These are phyloP conservation scores for Crocallis elinguaria DNA, from an alignment of 2,888 invertebrate genomes.

Conservation along the genomic window DNA sequence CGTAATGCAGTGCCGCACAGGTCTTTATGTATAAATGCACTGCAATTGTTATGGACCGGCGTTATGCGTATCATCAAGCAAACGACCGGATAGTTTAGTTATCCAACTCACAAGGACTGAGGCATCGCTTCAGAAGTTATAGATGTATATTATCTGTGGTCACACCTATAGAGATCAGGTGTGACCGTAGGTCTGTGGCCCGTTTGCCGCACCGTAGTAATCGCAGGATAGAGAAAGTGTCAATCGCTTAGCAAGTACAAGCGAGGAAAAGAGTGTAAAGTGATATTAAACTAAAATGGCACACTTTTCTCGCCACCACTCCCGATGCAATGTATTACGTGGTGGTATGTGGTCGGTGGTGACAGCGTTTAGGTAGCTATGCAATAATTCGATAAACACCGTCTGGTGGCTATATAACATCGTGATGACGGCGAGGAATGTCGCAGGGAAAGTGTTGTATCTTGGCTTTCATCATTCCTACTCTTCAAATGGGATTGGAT, in stretches of 20 bases:
- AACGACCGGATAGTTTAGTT: too few relatives aligned
- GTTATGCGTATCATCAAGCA: too few relatives aligned
- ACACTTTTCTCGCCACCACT: conserved; percentile 7
- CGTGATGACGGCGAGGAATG: not conserved
- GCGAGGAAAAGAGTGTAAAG: not conserved
- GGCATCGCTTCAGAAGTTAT: too few relatives aligned
- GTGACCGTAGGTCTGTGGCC: too few relatives aligned
- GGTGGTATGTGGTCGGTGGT: conserved; percentile 12
- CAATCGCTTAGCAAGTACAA: conserved; percentile 20
- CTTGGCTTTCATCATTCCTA: too few relatives aligned
- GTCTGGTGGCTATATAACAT: not conserved
- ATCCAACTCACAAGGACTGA: too few relatives aligned
- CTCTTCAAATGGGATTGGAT: too few relatives aligned
- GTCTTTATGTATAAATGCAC: too few relatives aligned
- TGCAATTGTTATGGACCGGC: too few relatives aligned
- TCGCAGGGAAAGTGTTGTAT: not conserved
- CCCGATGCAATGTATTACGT: conserved; percentile 22
- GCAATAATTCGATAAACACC: conserved; percentile 14
- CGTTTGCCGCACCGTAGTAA: not conserved
- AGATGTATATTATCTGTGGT: not conserved
- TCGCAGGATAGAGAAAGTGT: conserved; percentile 21
- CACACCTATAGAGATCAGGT: not conserved
- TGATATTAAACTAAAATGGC: not conserved
- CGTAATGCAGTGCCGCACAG: too few relatives aligned
- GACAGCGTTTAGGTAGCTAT: conserved; percentile 11